A percentile compares a stretch with the other conserved stretches of the same genome.
phyloP scores from a whole-genome alignment of 37 sponge, comb jelly and placozoan species.

The Ianthella basta region DNA sequence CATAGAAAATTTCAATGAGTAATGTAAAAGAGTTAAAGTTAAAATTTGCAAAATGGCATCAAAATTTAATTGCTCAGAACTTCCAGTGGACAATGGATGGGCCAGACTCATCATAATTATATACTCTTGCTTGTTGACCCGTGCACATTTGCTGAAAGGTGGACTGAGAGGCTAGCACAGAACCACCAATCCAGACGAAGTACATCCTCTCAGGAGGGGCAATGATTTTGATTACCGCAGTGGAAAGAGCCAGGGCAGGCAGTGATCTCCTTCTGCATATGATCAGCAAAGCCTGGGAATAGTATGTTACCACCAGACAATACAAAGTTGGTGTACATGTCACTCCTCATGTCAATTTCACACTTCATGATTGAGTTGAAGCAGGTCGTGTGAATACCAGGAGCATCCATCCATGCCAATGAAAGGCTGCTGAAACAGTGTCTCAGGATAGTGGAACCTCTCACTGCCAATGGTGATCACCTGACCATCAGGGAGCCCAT shows the following conservation, averaged over 20 bases:
- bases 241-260: conserved; percentile 54
- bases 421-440: conserved; percentile 47
- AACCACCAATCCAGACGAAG: conserved; percentile 72
- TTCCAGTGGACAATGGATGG: conserved; percentile 71
- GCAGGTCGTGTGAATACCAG: conserved; percentile 42
- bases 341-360: conserved; percentile 42
- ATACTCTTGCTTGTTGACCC: conserved; percentile 68
- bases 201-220: conserved; percentile 72
- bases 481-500: conserved; percentile 50
- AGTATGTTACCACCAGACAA: conserved; percentile 71
- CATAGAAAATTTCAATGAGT: too few relatives aligned
- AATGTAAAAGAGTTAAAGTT: too few relatives aligned
- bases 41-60: too few relatives aligned
- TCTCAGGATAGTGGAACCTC: conserved; percentile 45
- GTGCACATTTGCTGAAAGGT: conserved; percentile 84
- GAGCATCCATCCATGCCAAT: conserved; percentile 39
- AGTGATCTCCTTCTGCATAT: conserved; percentile 76
- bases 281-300: conserved; percentile 64
- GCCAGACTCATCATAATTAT: conserved; percentile 78
- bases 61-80: too few relatives aligned
- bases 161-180: conserved; percentile 66
- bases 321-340: conserved; percentile 42
- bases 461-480: conserved; percentile 69
- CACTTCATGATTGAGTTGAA: conserved; percentile 46
- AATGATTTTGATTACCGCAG: conserved; percentile 65